These are phyloP conservation scores for Cryptocheilus praepositus DNA, from an alignment of 2,888 invertebrate species.

Conservation along the genomic window DNA sequence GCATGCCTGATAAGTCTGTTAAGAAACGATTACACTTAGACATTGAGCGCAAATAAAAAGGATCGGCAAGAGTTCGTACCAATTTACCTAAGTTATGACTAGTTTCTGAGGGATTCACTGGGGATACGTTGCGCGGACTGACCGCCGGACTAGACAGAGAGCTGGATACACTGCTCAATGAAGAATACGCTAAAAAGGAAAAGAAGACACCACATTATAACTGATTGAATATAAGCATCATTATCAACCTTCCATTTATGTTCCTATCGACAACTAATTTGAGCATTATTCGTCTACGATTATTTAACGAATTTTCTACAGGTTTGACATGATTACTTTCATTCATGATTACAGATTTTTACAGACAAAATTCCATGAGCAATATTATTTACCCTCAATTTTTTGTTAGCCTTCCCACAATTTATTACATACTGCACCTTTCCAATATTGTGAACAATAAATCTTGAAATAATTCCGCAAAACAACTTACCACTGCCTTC, in stretches of 20 bases:
- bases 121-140: conserved; percentile 76
- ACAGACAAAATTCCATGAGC: no score
- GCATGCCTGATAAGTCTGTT: conserved; percentile 77
- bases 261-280: background rate
- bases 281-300: no score
- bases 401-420: no score
- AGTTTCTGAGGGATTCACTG: conserved; percentile 68
- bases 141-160: conserved; percentile 76
- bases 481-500: conserved; percentile 63
- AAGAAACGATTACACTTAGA: background rate
- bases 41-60: background rate
- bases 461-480: background rate
- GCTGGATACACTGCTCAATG: conserved; percentile 76
- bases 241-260: background rate
- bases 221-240: no score
- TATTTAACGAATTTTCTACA: no score
- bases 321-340: no score
- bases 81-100: conserved; percentile 60
- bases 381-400: no score
- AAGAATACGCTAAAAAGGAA: conserved; percentile 69
- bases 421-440: no score
- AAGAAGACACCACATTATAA: background rate
- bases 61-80: background rate
- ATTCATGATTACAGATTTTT: no score
- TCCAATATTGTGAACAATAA: no score